Base-by-base conservation (phyloP, 92 coral and sea anemone species). In the Umimayanthus chanpuru region DNA sequence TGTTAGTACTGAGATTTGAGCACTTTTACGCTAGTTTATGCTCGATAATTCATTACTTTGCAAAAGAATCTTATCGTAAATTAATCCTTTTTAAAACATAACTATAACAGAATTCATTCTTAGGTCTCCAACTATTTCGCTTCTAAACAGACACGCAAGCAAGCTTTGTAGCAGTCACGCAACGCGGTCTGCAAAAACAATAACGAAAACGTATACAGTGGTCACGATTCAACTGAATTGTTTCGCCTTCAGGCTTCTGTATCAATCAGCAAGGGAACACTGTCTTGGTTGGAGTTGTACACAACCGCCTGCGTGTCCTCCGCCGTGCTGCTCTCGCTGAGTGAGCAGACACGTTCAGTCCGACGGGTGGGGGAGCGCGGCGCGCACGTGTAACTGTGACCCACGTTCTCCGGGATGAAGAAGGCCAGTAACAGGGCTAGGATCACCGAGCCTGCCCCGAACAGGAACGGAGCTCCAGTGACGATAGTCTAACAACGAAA, bases 381-480 rank as follows among this genome's bases (percentile, higher is more conserved):
- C 65, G 70, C 83, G 39, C 76, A 91, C 3, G 89, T 66, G 36
- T 82, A 75, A 9, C 81, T 68, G 56, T 88, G 89, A 29, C 93
- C 95, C 16, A 85, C 91, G 58, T 90, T 97, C 41, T 97, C 99
- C 9, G 99, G 99, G 41, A 97, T 90, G 81, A 97, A 97, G 88
- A 97, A 95, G 2, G 99, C 98, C 76, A 97, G 75, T n/a, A 97
- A 90, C 25, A 97, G 88, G 11, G 99, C 95, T 53, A 97, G 94
- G 65, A 97, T 97, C 18, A 97, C 99, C 61, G 98, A 93, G 39
- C 99, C 99, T 26, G 99, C 98, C 26, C 99, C 99, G 76, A 97
- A 97, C 84, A 97, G 98, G 86, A 97, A 97, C 7, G 99, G 99
- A 56, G 99, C 98, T 26, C 99, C 99, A 4, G 92, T 44, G 21